phyloP scores from a whole-genome alignment of 2,797 vertebrate species.

The Pelodytes ibericus region DNA sequence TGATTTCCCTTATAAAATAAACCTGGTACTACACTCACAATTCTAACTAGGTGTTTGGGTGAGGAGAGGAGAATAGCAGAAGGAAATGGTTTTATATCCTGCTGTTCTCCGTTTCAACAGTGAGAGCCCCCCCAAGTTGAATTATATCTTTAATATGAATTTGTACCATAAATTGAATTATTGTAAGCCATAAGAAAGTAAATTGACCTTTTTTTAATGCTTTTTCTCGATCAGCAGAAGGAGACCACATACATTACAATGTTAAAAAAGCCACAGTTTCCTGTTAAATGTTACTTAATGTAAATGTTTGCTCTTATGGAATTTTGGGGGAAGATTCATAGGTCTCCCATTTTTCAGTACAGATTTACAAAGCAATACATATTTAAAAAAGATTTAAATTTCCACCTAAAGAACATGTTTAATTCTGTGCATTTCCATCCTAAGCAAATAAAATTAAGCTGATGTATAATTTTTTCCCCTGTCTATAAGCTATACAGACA shows the following conservation, averaged over 20 bases:
- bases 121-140: slow-evolving; percentile 46
- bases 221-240: slow-evolving; percentile 31
- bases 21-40: slow-evolving; percentile 26
- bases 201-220: slow-evolving; percentile 25
- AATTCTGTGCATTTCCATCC: no score
- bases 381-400: no score
- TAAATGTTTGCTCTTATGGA: background rate
- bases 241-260: slow-evolving; percentile 45
- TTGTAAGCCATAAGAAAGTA: slow-evolving; percentile 3
- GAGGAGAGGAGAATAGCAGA: slow-evolving; percentile 27
- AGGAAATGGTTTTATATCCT: slow-evolving; percentile 45
- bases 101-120: slow-evolving; percentile 43
- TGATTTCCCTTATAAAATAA: slow-evolving; percentile 24
- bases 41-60: slow-evolving; percentile 44
- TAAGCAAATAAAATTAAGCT: no score
- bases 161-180: background rate
- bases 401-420: no score
- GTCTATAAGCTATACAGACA: no score
- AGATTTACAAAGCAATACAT: no score
- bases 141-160: background rate
- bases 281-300: slow-evolving; percentile 2
- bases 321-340: background rate
- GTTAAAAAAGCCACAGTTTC: slow-evolving; percentile 30
- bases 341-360: background rate
- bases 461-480: no score